phyloP scores from a whole-genome alignment of 2,888 invertebrate genomes.

The Drosophila limbata region DNA sequence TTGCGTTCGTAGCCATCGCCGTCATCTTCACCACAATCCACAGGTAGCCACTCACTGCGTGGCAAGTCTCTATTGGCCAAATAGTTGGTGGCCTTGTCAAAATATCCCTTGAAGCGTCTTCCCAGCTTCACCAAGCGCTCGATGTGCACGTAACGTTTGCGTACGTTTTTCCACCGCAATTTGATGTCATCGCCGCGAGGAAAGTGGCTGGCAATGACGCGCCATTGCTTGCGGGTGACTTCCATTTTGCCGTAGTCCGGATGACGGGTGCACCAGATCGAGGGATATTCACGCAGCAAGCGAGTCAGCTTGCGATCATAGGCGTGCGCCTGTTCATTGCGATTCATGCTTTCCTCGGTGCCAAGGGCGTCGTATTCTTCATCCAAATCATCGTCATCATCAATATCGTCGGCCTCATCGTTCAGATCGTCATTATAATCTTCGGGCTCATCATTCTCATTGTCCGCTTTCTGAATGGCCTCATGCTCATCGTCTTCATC shows the following conservation, averaged over 20 bases:
- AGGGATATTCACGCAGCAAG: constrained; percentile 78
- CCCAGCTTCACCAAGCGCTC: constrained; percentile 74
- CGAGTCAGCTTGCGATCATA: constrained; percentile 81
- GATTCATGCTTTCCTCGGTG: constrained; percentile 81
- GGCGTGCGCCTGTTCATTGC: constrained; percentile 80
- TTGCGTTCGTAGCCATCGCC: constrained; percentile 76
- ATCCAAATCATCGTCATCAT: constrained; percentile 63
- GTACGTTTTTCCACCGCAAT: constrained; percentile 82
- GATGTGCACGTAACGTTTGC: constrained; percentile 80
- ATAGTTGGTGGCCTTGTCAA: constrained; percentile 83
- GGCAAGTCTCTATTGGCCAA: constrained; percentile 77
- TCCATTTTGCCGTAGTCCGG: constrained; percentile 82
- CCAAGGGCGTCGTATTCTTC: constrained; percentile 63
- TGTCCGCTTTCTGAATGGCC: constrained; percentile 18
- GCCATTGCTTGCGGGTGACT: constrained; percentile 82
- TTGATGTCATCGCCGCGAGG: constrained; percentile 78
- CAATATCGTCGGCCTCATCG: constrained; percentile 57
- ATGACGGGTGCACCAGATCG: constrained; percentile 82
- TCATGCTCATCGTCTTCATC: constrained; percentile 56
- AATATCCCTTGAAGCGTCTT: constrained; percentile 83
- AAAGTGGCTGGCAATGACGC: constrained; percentile 79
- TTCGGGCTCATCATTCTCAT: constrained; percentile 38
- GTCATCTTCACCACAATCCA: constrained; percentile 81
- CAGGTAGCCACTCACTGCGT: constrained; percentile 68
- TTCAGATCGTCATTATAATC: constrained; percentile 38